These are phyloP conservation scores for Agriopis marginaria DNA, from an alignment of 2,888 invertebrate species.

Conservation along the genomic window DNA sequence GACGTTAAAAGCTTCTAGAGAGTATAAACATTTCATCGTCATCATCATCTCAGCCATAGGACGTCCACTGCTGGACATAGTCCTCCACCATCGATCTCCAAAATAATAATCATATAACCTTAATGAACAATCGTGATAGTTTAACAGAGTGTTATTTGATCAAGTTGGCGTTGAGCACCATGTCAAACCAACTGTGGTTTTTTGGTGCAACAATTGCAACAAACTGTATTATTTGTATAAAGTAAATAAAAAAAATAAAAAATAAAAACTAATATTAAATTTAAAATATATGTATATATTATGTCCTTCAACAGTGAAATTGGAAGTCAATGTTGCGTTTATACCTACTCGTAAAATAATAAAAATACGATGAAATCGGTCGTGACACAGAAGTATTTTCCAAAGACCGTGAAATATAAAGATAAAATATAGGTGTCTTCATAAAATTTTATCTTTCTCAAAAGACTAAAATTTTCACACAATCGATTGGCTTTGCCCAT, in stretches of 20 bases:
- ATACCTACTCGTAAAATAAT: neutral
- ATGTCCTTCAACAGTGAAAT: neutral
- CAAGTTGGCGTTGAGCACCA: too few relatives aligned
- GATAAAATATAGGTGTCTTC: neutral
- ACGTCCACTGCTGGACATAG: too few relatives aligned
- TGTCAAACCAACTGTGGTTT: too few relatives aligned
- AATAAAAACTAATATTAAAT: too few relatives aligned
- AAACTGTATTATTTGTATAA: too few relatives aligned
- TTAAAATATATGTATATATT: too few relatives aligned
- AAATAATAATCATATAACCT: too few relatives aligned
- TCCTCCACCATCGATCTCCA: too few relatives aligned
- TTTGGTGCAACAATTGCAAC: too few relatives aligned
- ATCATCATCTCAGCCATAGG: neutral
- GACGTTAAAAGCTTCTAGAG: neutral
- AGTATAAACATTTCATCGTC: neutral
- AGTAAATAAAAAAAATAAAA: too few relatives aligned
- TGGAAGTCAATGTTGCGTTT: neutral
- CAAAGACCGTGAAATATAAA: neutral
- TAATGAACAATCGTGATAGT: too few relatives aligned
- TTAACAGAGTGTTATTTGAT: too few relatives aligned
- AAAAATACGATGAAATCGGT: conserved; percentile 2
- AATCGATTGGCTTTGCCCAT: neutral
- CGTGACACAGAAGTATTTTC: neutral
- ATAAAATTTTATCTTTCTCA: neutral
- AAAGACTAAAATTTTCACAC: neutral